Evolutionary conservation across 2,888 invertebrate genomes (phyloP).

Genomic region (Diaperis boleti): DNA sequence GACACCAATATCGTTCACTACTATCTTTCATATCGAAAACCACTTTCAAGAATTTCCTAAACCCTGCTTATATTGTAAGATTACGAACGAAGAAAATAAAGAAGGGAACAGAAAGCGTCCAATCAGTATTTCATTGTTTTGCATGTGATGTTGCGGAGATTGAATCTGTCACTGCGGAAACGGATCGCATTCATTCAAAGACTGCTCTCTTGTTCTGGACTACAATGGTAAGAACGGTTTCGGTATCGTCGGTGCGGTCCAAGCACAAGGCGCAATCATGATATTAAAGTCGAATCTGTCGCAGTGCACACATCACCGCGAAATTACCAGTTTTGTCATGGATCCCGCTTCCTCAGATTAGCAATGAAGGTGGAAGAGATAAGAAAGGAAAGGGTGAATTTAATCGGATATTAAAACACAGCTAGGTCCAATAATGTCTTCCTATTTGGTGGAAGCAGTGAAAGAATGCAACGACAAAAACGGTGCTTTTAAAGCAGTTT

Average conservation of each 20-base stretch:
- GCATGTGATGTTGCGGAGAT: slow-evolving; percentile 56
- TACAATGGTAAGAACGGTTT: slow-evolving; percentile 38
- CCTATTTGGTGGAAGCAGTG: too few species aligned
- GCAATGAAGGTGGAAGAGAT: neutral
- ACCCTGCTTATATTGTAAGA: slow-evolving; percentile 29
- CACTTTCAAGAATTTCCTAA: slow-evolving; percentile 14
- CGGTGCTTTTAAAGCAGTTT: too few species aligned
- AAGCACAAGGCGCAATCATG: slow-evolving; percentile 14
- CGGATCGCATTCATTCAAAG: slow-evolving; percentile 54
- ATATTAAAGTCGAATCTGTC: slow-evolving; percentile 2
- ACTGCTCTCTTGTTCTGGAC: slow-evolving; percentile 42
- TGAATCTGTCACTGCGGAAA: slow-evolving; percentile 58
- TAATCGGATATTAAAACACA: too few species aligned
- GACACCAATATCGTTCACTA: neutral
- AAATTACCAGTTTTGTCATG: neutral
- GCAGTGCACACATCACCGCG: neutral
- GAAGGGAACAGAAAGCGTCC: slow-evolving; percentile 44
- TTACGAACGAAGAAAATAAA: slow-evolving; percentile 13
- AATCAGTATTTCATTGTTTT: slow-evolving; percentile 58
- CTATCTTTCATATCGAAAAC: neutral
- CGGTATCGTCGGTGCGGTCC: slow-evolving; percentile 34
- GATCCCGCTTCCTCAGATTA: neutral
- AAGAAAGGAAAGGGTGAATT: too few species aligned
- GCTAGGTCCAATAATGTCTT: too few species aligned
- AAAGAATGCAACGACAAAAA: too few species aligned